phyloP scores from a whole-genome alignment of 92 coral and sea anemone species.

The Siderastrea siderea region DNA sequence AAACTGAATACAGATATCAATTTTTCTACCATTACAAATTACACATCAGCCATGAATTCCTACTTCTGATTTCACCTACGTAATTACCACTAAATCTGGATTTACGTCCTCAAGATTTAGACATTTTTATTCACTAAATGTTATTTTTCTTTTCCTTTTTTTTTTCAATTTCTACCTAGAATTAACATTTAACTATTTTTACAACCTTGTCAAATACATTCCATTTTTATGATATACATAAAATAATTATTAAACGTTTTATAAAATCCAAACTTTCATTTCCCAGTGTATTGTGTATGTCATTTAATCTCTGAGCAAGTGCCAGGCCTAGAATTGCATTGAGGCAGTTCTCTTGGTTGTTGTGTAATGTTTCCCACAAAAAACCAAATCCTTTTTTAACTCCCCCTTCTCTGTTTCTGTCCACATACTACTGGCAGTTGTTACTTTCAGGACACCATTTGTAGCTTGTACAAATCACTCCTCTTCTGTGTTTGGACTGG shows the following conservation, averaged over 20 bases:
- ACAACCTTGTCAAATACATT: not conserved
- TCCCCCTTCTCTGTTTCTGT: not conserved
- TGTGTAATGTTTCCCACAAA: too few relatives aligned
- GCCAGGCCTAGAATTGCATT: not conserved
- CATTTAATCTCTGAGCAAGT: not conserved
- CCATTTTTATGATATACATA: too few relatives aligned
- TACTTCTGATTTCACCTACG: too few relatives aligned
- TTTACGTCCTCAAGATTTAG: too few relatives aligned
- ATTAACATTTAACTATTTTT: not conserved
- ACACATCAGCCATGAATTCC: too few relatives aligned
- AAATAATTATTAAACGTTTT: not conserved
- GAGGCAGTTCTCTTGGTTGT: not conserved
- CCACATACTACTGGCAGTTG: too few relatives aligned
- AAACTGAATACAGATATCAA: too few relatives aligned
- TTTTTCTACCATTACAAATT: too few relatives aligned
- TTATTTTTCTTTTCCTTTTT: too few relatives aligned
- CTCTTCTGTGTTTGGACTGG: slow-evolving; percentile 94
- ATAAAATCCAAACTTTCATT: not conserved
- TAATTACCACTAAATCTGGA: too few relatives aligned
- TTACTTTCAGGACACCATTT: slow-evolving; percentile 23
- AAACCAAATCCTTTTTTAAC: not conserved
- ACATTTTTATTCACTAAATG: too few relatives aligned
- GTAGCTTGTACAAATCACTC: slow-evolving; percentile 82
- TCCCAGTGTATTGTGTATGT: not conserved
- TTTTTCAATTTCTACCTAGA: too few relatives aligned